Percentiles rank a stretch among this genome's conserved stretches.
phyloP scores from a whole-genome alignment of 1,140 invertebrate genomes.

The Coboldia fuscipes region DNA sequence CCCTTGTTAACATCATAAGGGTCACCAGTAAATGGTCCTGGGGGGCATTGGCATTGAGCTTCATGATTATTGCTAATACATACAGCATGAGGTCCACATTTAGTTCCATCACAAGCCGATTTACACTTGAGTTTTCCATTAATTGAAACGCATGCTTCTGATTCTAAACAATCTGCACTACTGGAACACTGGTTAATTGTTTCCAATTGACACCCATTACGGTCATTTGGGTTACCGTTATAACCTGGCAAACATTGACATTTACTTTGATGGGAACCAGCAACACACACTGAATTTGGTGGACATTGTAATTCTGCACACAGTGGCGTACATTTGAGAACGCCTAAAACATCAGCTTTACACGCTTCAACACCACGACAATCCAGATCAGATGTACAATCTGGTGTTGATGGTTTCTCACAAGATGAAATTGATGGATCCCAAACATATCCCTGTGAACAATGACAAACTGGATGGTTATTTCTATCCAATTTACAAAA shows the following conservation, averaged over 20 bases:
- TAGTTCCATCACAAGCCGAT: conserved; percentile 47
- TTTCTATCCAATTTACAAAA: conserved; percentile 41
- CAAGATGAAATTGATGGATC: conserved; percentile 59
- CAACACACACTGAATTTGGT: conserved; percentile 56
- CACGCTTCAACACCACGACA: conserved; percentile 48
- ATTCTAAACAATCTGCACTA: conserved; percentile 61
- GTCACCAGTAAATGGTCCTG: conserved; percentile 61
- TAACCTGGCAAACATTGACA: conserved; percentile 64
- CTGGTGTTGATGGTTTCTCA: conserved; percentile 65
- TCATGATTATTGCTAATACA: conserved; percentile 74
- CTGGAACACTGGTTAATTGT: conserved; percentile 50
- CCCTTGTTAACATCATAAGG: conserved; percentile 50
- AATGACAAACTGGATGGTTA: conserved; percentile 50
- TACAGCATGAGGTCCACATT: conserved; percentile 64
- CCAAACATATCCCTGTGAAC: conserved; percentile 52
- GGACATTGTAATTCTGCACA: conserved; percentile 65
- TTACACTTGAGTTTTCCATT: conserved; percentile 32
- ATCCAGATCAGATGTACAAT: conserved; percentile 48
- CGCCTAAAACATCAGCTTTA: conserved; percentile 57
- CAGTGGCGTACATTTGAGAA: conserved; percentile 55
- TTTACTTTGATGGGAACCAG: conserved; percentile 41
- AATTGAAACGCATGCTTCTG: conserved; percentile 40
- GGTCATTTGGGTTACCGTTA: conserved; percentile 70
- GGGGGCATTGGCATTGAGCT: conserved; percentile 70
- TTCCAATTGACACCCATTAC: conserved; percentile 53